These are phyloP conservation scores for Eptesicus fuscus DNA, from an alignment of 2,113 vertebrate genomes.

Conservation along the genomic window DNA sequence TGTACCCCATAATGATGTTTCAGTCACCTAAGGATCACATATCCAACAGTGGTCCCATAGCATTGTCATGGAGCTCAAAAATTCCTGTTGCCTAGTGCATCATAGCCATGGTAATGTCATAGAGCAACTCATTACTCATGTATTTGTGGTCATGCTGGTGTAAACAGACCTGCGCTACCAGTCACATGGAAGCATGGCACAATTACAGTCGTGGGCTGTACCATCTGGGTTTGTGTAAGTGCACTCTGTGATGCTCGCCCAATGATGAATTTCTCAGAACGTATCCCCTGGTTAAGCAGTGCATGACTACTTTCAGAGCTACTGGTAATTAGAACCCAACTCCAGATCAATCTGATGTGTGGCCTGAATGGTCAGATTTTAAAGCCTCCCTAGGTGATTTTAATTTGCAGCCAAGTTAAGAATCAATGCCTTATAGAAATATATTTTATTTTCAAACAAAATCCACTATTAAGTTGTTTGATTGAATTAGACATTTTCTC, in stretches of 20 bases:
- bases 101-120: neutral
- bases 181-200: neutral
- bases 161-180: neutral
- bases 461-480: neutral
- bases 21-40: neutral
- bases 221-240: neutral
- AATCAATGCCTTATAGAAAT: neutral
- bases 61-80: neutral
- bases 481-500: neutral
- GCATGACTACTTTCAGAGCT: neutral
- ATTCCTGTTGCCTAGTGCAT: neutral
- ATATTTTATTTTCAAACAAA: constrained; percentile 15
- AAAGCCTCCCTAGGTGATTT: neutral
- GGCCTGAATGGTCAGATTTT: neutral
- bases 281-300: neutral
- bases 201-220: neutral
- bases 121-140: neutral
- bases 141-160: neutral
- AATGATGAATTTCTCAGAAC: neutral
- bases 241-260: neutral
- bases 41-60: neutral
- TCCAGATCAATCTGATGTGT: neutral
- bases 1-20: neutral
- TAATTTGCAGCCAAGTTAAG: neutral
- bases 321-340: neutral